Conservation (phyloP, 2,113 vertebrate species). For the Pygoscelis antarcticus region DNA sequence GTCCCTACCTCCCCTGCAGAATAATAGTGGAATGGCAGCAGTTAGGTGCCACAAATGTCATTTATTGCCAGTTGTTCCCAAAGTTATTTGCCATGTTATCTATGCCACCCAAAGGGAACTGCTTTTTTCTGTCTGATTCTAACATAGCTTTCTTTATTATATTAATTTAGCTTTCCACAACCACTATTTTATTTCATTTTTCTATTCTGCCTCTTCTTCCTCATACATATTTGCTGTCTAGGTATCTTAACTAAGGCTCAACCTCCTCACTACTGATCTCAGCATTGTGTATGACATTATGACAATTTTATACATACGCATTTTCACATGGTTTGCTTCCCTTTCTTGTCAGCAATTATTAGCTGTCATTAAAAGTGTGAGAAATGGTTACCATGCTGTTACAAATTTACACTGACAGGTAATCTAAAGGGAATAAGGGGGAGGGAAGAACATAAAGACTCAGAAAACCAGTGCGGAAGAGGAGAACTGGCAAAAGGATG, state of each 20-base stretch:
- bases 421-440: neutral
- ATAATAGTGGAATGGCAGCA: neutral
- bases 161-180: neutral
- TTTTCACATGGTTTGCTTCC: conserved; percentile 10
- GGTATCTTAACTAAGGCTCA: neutral
- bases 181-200: neutral
- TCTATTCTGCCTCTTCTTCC: neutral
- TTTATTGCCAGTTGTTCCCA: neutral
- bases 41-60: neutral
- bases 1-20: neutral
- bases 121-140: neutral
- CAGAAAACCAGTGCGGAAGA: neutral
- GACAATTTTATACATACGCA: conserved; percentile 1
- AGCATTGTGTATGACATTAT: neutral
- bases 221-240: neutral
- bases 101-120: neutral
- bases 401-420: neutral
- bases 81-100: neutral
- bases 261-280: neutral
- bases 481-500: neutral
- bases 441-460: neutral
- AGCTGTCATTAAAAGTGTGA: neutral
- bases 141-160: neutral
- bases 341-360: conserved; percentile 24
- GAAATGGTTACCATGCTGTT: neutral